Percentiles rank a stretch among this genome's conserved stretches.
Conservation (phyloP, 2,888 invertebrate genomes). For the Eucera pruinosa region DNA sequence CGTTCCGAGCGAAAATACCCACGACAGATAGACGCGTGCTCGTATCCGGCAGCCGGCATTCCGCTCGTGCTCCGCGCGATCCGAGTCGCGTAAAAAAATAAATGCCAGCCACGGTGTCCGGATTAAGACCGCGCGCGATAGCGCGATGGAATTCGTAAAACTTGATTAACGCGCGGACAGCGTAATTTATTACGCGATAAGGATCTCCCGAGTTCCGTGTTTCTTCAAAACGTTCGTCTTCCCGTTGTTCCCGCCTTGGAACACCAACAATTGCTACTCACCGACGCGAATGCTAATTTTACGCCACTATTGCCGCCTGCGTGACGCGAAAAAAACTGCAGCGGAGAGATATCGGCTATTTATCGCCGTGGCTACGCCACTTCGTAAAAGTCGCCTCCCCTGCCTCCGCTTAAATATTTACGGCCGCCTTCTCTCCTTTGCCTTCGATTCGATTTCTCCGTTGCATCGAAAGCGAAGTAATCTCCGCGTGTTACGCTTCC, state of each 20-base stretch:
- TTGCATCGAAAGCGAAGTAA: no score
- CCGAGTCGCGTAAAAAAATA: no score
- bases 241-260: background rate
- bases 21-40: no score
- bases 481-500: no score
- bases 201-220: constrained; percentile 25
- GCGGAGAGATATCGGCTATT: constrained; percentile 10
- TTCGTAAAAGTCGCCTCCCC: background rate
- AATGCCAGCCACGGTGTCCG: no score
- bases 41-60: no score
- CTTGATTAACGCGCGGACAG: constrained; percentile 22
- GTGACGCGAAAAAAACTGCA: constrained; percentile 11
- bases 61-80: no score
- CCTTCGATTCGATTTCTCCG: no score
- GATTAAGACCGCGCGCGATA: no score
- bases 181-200: constrained; percentile 35
- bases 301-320: constrained; percentile 4
- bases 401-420: constrained; percentile 18
- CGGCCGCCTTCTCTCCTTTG: no score
- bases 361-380: background rate
- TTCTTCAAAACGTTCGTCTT: constrained; percentile 14
- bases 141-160: no score
- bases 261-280: constrained; percentile 15
- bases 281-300: constrained; percentile 43
- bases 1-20: no score